These are phyloP conservation scores for Lamproptera curius DNA, from an alignment of 2,888 invertebrate genomes.

Conservation along the genomic window DNA sequence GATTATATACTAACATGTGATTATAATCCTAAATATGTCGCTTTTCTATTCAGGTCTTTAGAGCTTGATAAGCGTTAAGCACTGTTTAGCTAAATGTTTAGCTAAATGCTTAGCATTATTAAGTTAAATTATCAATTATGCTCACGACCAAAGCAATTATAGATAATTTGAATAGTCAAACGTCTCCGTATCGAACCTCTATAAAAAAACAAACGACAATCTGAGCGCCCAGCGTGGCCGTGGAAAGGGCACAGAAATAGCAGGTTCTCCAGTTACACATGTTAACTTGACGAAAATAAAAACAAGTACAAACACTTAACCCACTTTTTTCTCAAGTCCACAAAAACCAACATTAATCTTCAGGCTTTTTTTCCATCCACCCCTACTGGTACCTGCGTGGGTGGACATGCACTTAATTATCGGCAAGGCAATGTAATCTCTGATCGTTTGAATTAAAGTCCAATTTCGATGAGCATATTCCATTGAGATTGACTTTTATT, in stretches of 20 bases:
- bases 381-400: conserved; percentile 42
- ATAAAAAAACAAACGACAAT: not conserved
- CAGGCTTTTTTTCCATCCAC: conserved; percentile 39
- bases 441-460: not conserved
- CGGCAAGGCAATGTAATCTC: conserved; percentile 26
- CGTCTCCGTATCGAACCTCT: conserved; percentile 22
- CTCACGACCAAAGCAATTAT: no score
- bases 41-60: no score
- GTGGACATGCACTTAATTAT: conserved; percentile 37
- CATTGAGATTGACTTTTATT: conserved; percentile 23
- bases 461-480: conserved; percentile 8
- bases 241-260: conserved; percentile 31
- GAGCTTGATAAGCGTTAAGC: no score
- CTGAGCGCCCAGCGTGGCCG: conserved; percentile 18
- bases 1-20: no score
- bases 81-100: no score
- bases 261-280: conserved; percentile 46
- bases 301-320: conserved; percentile 56
- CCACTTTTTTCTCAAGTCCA: conserved; percentile 51
- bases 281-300: conserved; percentile 45
- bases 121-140: no score
- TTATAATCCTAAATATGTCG: no score
- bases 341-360: conserved; percentile 59
- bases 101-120: no score
- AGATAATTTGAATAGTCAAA: no score